Base-by-base conservation (phyloP, 2,888 invertebrate species). In the Tetragnatha montana region DNA sequence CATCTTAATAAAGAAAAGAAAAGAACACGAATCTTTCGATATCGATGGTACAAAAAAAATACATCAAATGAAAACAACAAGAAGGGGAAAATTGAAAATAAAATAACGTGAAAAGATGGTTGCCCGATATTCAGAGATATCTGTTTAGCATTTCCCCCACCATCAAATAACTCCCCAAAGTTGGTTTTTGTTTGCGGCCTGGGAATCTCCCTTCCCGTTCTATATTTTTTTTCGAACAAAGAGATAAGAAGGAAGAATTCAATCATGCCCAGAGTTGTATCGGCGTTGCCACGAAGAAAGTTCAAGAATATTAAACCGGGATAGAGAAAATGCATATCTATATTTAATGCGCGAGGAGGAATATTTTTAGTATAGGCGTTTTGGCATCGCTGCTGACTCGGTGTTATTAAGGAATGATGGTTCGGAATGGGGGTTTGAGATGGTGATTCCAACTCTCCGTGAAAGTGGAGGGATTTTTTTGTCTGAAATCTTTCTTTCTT, bases 121-220 rank as follows among this genome's bases (percentile, higher is more conserved):
- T 80, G 2, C 35, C 68, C 73, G 69, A 80, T 79, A 79, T 78
- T 71, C 78, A 60, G 73, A 78, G 60, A 70, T 74, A 86, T 81
- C 86, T 86, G 80, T 80, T 86, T 80, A 86, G 80, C 74, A 86
- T 86, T 35, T 80, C 80, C n/a, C n/a, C n/a, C 60, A 19, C 51
- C 80, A 80, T 80, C 80, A 86, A 80, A 86, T 81, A 80, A 60
- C 73, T 86, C 68, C 74, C 35, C 17, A 68, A 86, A 80, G 12
- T 68, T 68, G 60, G 81, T 50, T 80, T 82, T 84, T 74, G 47
- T 70, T 76, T 69, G 49, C n/a, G 70, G 21, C 14, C 21, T 12
- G 19, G 49, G 21, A 8, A 78, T n/a, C 21, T n/a, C 14, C 21
- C 7, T 14, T 14, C 21, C 19, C 19, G 19, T 19, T 22, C 21